A percentile compares a stretch with the other conserved stretches of the same genome.
Conservation (phyloP, 2,797 vertebrate genomes). For the Gobio occitaniae region DNA sequence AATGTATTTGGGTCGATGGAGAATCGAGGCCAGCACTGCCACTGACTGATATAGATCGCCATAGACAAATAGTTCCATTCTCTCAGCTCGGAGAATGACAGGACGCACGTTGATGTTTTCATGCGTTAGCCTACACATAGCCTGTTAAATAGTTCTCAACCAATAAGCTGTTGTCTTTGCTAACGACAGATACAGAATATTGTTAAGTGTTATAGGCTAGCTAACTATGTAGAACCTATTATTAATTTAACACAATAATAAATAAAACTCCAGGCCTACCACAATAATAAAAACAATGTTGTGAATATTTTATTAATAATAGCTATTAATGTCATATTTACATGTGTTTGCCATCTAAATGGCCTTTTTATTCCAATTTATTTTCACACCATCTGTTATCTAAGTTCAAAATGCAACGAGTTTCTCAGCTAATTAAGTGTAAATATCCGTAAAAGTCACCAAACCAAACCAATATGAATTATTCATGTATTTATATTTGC, state of each 20-base stretch:
- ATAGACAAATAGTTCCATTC: neutral
- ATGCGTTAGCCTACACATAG: neutral
- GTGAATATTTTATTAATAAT: neutral
- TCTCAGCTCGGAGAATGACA: neutral
- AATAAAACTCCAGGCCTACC: neutral
- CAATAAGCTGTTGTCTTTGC: neutral
- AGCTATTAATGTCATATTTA: neutral
- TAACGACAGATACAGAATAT: neutral
- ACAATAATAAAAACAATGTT: neutral
- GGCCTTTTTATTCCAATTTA: neutral
- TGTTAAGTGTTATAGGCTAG: neutral
- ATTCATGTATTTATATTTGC: neutral
- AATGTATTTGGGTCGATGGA: constrained; percentile 16
- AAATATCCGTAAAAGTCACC: neutral
- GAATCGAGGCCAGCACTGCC: neutral
- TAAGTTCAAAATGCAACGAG: neutral
- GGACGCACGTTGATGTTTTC: neutral
- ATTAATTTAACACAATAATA: neutral
- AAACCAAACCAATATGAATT: neutral
- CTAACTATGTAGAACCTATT: neutral
- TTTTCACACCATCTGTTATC: neutral
- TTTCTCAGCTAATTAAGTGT: neutral
- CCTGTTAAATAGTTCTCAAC: neutral
- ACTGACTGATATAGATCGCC: neutral
- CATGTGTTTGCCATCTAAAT: neutral